phyloP scores from a whole-genome alignment of 2,888 invertebrate species.

The Epistrophe eligans region DNA sequence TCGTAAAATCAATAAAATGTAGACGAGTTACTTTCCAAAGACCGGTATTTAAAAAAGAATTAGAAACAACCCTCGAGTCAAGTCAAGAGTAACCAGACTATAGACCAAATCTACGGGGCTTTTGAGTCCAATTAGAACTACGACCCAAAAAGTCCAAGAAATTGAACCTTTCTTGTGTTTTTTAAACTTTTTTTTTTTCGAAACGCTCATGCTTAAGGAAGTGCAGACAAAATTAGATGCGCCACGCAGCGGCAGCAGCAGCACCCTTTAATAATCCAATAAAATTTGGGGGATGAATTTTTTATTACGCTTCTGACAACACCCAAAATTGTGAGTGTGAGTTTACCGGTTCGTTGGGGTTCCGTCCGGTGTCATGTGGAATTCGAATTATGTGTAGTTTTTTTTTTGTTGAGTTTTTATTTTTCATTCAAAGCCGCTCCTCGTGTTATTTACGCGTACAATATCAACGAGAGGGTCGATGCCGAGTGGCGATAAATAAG shows the following conservation, averaged over 20 bases:
- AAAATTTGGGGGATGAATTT: constrained; percentile 61
- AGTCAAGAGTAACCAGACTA: constrained; percentile 1
- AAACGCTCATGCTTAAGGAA: constrained; percentile 51
- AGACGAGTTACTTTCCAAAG: constrained; percentile 46
- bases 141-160: constrained; percentile 5
- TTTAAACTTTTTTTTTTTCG: background rate
- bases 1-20: constrained; percentile 68
- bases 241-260: constrained; percentile 38
- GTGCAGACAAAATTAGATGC: constrained; percentile 42
- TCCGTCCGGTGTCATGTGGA: constrained; percentile 41
- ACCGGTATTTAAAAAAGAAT: constrained; percentile 45
- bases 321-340: constrained; percentile 49
- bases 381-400: constrained; percentile 17
- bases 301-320: constrained; percentile 61
- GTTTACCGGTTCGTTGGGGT: constrained; percentile 59
- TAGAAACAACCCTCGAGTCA: constrained; percentile 49
- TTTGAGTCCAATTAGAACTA: constrained; percentile 47
- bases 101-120: constrained; percentile 18
- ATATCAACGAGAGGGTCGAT: constrained; percentile 2
- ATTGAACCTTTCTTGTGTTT: constrained; percentile 25
- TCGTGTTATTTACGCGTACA: constrained; percentile 53
- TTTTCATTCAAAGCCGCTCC: constrained; percentile 65
- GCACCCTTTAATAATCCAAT: constrained; percentile 17
- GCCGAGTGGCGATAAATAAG: constrained; percentile 30
- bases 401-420: background rate